Percentiles rank a stretch among this genome's conserved stretches.
These are phyloP conservation scores for Synanceia verrucosa DNA, from an alignment of 2,797 vertebrate species.

Conservation along the genomic window DNA sequence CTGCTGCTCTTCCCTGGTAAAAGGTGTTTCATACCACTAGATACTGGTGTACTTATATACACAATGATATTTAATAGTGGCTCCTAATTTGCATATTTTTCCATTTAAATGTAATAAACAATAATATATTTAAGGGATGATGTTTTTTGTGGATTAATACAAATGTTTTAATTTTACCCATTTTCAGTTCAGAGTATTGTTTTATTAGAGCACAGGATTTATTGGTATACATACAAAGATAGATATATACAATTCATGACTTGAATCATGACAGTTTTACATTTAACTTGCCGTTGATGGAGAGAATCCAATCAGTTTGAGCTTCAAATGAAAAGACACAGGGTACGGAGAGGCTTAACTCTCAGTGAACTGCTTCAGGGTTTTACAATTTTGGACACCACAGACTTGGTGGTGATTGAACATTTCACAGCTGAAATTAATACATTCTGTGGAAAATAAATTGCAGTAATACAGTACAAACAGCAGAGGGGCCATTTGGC, in stretches of 20 bases:
- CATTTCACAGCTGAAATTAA: conserved; percentile 64
- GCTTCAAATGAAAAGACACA: conserved; percentile 56
- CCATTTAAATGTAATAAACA: conserved; percentile 74
- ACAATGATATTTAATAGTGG: conserved; percentile 70
- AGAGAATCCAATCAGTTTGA: conserved; percentile 58
- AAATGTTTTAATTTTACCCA: conserved; percentile 78
- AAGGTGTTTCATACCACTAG: conserved; percentile 70
- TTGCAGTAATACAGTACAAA: conserved; percentile 68
- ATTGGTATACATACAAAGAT: conserved; percentile 83
- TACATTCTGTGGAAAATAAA: conserved; percentile 73
- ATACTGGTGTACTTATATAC: conserved; percentile 76
- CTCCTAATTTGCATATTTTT: conserved; percentile 80
- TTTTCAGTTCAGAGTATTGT: conserved; percentile 79
- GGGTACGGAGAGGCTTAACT: conserved; percentile 41
- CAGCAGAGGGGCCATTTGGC: conserved; percentile 59
- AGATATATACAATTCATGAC: conserved; percentile 80
- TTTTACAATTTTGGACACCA: conserved; percentile 62
- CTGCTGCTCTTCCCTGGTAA: conserved; percentile 74
- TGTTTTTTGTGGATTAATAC: conserved; percentile 77
- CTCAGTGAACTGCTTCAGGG: conserved; percentile 38
- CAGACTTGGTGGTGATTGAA: conserved; percentile 32
- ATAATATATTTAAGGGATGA: conserved; percentile 71
- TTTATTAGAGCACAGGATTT: conserved; percentile 81
- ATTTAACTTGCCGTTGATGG: conserved; percentile 65
- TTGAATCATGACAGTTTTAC: conserved; percentile 69